phyloP scores from a whole-genome alignment of 2,888 invertebrate species.

The Watsonalla binaria region DNA sequence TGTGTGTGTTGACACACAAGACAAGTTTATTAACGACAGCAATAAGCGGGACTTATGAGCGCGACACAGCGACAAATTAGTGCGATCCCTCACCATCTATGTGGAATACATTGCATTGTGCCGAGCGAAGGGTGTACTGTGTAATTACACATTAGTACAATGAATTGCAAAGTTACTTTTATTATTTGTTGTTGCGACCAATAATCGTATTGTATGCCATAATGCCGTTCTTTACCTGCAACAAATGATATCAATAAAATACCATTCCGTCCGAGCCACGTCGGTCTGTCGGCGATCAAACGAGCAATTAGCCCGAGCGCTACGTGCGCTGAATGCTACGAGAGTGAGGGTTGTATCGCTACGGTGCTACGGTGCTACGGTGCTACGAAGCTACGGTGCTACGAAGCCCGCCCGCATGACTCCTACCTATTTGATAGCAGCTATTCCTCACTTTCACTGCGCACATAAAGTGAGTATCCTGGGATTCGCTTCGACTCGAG shows the following conservation, averaged over 20 bases:
- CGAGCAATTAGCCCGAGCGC: slow-evolving; percentile 38
- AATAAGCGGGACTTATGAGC: slow-evolving; percentile 29
- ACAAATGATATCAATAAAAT: neutral
- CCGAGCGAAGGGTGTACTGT: slow-evolving; percentile 3
- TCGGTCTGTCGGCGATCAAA: slow-evolving; percentile 27
- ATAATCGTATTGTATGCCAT: too few species aligned
- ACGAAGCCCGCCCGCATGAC: neutral
- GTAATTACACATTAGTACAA: too few species aligned
- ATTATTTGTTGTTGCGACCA: too few species aligned
- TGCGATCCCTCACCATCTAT: slow-evolving; percentile 28
- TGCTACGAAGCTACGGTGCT: slow-evolving; percentile 2
- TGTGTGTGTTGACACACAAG: slow-evolving; percentile 9
- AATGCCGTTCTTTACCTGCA: neutral
- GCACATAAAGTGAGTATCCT: too few species aligned
- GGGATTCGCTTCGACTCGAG: too few species aligned
- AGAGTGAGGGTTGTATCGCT: neutral
- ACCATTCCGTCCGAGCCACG: too few species aligned
- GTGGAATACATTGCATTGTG: too few species aligned
- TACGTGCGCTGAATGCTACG: slow-evolving; percentile 32
- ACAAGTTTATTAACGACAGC: slow-evolving; percentile 34
- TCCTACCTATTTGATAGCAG: too few species aligned
- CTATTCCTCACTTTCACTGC: too few species aligned
- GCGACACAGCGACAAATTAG: slow-evolving; percentile 37
- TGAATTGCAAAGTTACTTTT: too few species aligned
- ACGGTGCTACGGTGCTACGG: slow-evolving; percentile 6